Conservation (phyloP, 1,140 invertebrate species). For the Cydia amplana region DNA sequence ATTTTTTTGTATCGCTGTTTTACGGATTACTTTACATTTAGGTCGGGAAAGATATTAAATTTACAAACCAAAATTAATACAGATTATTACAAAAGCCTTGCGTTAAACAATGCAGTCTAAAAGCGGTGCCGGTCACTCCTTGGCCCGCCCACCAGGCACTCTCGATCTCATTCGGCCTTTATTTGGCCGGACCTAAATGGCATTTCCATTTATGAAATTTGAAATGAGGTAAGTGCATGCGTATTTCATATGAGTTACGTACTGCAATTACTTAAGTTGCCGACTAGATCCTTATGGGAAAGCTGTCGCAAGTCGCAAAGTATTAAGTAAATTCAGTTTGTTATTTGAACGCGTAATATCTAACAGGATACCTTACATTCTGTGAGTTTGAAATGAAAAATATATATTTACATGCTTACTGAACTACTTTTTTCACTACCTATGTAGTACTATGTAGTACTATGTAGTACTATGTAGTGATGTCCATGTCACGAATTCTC, state of each 20-base stretch:
- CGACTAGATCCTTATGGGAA: background rate
- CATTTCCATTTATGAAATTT: background rate
- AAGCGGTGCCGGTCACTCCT: constrained; percentile 38
- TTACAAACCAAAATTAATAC: background rate
- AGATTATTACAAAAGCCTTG: background rate
- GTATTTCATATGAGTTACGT: background rate
- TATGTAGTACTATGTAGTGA: no score
- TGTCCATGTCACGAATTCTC: no score
- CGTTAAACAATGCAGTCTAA: background rate
- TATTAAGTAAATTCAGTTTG: background rate
- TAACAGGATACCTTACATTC: background rate
- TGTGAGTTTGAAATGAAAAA: no score
- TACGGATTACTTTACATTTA: no score
- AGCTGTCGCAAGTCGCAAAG: background rate
- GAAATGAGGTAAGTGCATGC: background rate
- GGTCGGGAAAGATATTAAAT: no score
- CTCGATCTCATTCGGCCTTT: constrained; percentile 9
- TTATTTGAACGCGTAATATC: background rate
- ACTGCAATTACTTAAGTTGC: no score
- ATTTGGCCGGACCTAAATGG: background rate
- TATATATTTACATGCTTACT: no score
- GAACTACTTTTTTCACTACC: no score
- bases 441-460: no score
- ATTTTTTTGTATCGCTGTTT: no score
- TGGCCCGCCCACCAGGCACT: constrained; percentile 38